phyloP scores from a whole-genome alignment of 2,113 vertebrate genomes.

The Anolis carolinensis region DNA sequence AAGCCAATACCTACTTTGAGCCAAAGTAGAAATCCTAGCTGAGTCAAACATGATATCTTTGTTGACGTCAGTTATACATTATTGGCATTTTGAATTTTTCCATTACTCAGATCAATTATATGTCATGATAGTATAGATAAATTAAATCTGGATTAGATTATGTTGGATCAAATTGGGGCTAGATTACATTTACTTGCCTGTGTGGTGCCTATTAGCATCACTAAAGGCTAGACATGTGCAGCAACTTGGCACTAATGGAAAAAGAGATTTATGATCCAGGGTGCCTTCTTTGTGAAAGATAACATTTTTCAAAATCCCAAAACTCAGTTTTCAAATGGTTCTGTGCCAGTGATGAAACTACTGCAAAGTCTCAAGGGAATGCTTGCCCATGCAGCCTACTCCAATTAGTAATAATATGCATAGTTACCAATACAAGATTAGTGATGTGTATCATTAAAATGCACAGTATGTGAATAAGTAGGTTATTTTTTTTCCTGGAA shows the following conservation, averaged over 20 bases:
- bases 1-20: background rate
- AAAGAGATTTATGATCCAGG: conserved; percentile 43
- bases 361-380: too few relatives aligned
- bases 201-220: background rate
- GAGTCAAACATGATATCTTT: background rate
- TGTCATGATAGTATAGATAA: background rate
- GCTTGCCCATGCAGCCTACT: too few relatives aligned
- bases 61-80: background rate
- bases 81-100: background rate
- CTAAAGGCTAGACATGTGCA: rapidly evolving
- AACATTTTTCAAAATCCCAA: too few relatives aligned
- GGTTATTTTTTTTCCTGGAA: background rate
- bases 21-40: background rate
- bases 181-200: background rate
- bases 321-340: background rate
- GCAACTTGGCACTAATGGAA: background rate
- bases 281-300: conserved; percentile 28
- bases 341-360: background rate
- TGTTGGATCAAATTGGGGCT: background rate
- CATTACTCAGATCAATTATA: background rate
- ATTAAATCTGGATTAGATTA: conserved; percentile 3
- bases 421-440: background rate
- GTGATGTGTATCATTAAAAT: background rate
- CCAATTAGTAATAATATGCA: too few relatives aligned
- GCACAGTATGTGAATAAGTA: background rate